phyloP scores from a whole-genome alignment of 1,140 invertebrate genomes.

The Thrips palmi region DNA sequence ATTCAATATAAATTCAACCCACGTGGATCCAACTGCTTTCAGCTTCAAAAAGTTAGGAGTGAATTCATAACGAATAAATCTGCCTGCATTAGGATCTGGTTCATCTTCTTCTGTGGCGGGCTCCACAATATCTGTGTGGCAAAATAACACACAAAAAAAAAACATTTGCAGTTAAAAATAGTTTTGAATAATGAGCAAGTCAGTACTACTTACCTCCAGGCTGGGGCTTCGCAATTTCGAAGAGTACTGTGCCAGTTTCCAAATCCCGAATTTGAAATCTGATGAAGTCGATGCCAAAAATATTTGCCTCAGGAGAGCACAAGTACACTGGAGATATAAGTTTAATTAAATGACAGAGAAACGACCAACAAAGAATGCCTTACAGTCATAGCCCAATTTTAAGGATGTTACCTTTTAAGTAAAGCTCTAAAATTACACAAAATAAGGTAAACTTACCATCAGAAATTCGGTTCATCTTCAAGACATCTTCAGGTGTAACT shows the following conservation, averaged over 20 bases:
- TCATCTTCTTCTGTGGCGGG: slow-evolving; percentile 38
- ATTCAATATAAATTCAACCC: slow-evolving; percentile 33
- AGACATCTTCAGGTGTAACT: too few species aligned
- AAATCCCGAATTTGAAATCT: slow-evolving; percentile 93
- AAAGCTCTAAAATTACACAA: slow-evolving; percentile 1
- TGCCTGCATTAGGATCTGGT: slow-evolving; percentile 71
- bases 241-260: slow-evolving; percentile 78
- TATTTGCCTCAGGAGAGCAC: slow-evolving; percentile 84
- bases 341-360: slow-evolving; percentile 17
- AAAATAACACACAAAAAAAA: slow-evolving; percentile 12
- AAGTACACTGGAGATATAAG: slow-evolving; percentile 76
- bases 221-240: slow-evolving; percentile 93
- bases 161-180: background rate
- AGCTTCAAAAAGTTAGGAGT: slow-evolving; percentile 89
- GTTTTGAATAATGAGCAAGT: too few species aligned
- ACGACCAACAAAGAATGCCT: too few species aligned
- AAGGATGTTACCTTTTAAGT: background rate
- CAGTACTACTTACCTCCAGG: slow-evolving; percentile 15
- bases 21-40: slow-evolving; percentile 91
- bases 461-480: too few species aligned
- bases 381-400: slow-evolving; percentile 3
- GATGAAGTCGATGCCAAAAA: slow-evolving; percentile 96
- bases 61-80: slow-evolving; percentile 95
- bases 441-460: too few species aligned
- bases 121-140: slow-evolving; percentile 27